Evolutionary conservation across 2,797 vertebrate genomes (phyloP).

Genomic region (Graptemys geographica): DNA sequence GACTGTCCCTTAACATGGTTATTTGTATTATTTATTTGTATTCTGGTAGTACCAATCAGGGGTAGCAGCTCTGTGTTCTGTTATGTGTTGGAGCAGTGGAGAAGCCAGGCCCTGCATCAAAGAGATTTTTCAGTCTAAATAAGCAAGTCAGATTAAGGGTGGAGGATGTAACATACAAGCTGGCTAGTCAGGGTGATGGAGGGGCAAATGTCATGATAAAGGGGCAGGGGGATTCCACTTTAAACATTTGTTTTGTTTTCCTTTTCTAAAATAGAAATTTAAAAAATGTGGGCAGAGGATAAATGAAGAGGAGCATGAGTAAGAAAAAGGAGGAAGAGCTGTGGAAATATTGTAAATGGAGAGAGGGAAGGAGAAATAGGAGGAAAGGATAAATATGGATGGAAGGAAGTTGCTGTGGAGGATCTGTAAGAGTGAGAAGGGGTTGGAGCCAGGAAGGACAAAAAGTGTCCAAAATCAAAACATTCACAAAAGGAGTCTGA

Average conservation of each 20-base stretch:
- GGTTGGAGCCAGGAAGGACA: not conserved
- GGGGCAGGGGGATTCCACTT: not conserved
- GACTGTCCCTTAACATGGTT: not conserved
- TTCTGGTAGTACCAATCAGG: not conserved
- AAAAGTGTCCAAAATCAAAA: not conserved
- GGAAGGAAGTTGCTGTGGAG: not conserved
- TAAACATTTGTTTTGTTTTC: not conserved
- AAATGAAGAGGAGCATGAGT: not conserved
- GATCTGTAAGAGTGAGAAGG: not conserved
- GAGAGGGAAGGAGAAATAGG: not conserved
- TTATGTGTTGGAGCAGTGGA: not conserved
- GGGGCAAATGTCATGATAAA: not conserved
- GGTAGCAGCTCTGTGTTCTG: not conserved
- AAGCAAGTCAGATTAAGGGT: not conserved
- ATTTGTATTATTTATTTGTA: not conserved
- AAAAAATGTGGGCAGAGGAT: not conserved
- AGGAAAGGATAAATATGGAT: not conserved
- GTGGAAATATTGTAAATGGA: not conserved
- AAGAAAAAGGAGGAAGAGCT: not conserved
- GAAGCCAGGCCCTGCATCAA: not conserved
- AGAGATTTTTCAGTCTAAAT: not conserved
- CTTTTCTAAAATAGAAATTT: not conserved
- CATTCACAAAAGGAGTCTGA: not conserved
- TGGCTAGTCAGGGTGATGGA: not conserved
- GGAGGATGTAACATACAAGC: not conserved